Percentiles rank a stretch among this genome's conserved stretches.
These are phyloP conservation scores for Euglossa dilemma DNA, from an alignment of 1,140 invertebrate species.

Conservation along the genomic window DNA sequence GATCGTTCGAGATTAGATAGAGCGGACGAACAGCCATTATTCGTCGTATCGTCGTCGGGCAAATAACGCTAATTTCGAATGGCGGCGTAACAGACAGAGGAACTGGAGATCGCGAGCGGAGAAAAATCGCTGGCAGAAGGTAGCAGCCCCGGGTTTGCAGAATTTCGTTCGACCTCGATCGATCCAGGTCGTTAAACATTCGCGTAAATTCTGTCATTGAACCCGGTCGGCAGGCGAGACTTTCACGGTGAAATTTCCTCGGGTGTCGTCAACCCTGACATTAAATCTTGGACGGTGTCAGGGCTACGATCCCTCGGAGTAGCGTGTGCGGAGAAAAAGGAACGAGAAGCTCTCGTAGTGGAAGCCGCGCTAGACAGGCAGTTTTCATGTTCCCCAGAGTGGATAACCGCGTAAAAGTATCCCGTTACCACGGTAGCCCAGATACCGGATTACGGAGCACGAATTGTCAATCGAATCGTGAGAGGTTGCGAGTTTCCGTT, in stretches of 20 bases:
- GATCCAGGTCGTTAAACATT: not conserved
- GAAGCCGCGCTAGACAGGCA: slow-evolving; percentile 31
- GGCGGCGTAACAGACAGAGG: too few species aligned
- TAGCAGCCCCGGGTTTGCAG: not conserved
- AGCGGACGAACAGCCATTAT: not conserved
- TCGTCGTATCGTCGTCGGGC: not conserved
- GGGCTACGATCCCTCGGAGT: slow-evolving; percentile 4
- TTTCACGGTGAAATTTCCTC: slow-evolving; percentile 31
- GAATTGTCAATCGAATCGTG: slow-evolving; percentile 75
- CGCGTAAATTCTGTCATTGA: not conserved
- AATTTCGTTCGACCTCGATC: not conserved
- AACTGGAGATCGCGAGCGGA: too few species aligned
- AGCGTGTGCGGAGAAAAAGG: slow-evolving; percentile 11
- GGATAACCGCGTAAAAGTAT: slow-evolving; percentile 74
- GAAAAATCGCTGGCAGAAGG: too few species aligned
- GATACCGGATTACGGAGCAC: slow-evolving; percentile 78
- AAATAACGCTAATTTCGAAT: not conserved
- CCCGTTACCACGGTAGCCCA: slow-evolving; percentile 77
- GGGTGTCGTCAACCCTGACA: slow-evolving; percentile 51
- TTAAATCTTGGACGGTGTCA: slow-evolving; percentile 55
- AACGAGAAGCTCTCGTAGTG: not conserved
- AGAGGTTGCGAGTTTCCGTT: slow-evolving; percentile 47
- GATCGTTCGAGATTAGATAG: slow-evolving; percentile 27
- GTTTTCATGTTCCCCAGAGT: slow-evolving; percentile 58
- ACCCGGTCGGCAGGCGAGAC: not conserved